Conservation (phyloP, 1,140 invertebrate genomes). For the Phenacoccus solenopsis region DNA sequence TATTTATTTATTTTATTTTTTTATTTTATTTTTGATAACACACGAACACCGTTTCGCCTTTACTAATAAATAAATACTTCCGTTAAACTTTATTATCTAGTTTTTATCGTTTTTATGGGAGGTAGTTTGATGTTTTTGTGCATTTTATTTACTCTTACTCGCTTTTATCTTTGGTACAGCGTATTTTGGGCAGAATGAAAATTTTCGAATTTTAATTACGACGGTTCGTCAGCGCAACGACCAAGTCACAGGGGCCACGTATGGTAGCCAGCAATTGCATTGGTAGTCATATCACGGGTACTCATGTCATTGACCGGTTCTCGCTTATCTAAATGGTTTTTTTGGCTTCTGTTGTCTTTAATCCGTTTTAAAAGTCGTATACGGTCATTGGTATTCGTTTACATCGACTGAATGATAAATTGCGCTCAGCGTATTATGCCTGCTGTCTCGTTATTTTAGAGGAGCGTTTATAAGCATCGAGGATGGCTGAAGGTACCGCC, state of each 20-base stretch:
- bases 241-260: no score
- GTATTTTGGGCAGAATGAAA: not conserved
- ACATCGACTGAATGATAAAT: not conserved
- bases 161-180: not conserved
- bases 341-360: not conserved
- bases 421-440: not conserved
- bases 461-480: no score
- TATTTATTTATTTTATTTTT: slow-evolving; percentile 16
- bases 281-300: not conserved
- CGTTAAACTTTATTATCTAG: slow-evolving; percentile 3
- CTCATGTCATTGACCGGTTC: not conserved
- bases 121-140: slow-evolving; percentile 1
- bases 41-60: not conserved
- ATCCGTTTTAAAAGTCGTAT: not conserved
- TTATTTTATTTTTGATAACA: slow-evolving; percentile 12
- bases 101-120: not conserved
- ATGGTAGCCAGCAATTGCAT: no score
- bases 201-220: no score
- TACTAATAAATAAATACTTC: slow-evolving; percentile 3
- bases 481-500: not conserved
- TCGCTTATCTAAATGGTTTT: not conserved
- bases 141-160: not conserved
- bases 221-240: no score
- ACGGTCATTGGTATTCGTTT: not conserved
- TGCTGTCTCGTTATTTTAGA: not conserved